Conservation (phyloP, 2,888 invertebrate genomes). For the Andrena fulva region DNA sequence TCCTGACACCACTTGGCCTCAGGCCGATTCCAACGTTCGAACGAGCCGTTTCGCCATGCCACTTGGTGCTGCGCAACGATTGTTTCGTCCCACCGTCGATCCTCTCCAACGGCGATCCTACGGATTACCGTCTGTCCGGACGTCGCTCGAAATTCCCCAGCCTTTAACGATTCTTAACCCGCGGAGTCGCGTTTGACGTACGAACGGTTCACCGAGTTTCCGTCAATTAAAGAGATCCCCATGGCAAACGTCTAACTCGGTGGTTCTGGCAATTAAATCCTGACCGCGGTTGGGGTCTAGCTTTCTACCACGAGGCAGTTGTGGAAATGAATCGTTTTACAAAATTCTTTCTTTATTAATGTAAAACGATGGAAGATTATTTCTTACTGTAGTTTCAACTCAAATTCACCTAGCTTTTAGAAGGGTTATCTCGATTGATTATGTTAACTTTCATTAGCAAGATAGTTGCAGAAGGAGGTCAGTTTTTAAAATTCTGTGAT, state of each 20-base stretch:
- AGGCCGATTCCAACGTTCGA: constrained; percentile 6
- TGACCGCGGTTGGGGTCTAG: background rate
- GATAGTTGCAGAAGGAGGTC: too few species aligned
- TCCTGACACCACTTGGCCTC: constrained; percentile 22
- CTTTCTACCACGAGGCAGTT: background rate
- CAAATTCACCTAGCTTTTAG: too few species aligned
- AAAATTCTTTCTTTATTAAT: background rate
- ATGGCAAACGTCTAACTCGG: background rate
- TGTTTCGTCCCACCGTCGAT: constrained; percentile 25
- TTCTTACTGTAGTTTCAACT: too few species aligned
- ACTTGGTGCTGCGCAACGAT: constrained; percentile 24
- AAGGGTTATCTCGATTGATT: too few species aligned
- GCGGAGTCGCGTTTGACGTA: constrained; percentile 28
- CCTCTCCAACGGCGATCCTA: constrained; percentile 14
- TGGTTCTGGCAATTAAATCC: background rate
- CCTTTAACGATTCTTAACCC: constrained; percentile 8
- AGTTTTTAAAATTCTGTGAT: too few species aligned
- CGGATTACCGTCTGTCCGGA: constrained; percentile 20
- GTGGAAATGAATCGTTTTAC: background rate
- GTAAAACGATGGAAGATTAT: too few species aligned
- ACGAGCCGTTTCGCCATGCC: background rate
- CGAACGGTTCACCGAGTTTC: constrained; percentile 7
- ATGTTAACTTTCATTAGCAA: too few species aligned
- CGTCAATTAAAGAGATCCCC: constrained; percentile 18
- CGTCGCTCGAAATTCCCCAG: constrained; percentile 18